These are phyloP conservation scores for Bradynema listronoti DNA, from an alignment of 1,140 invertebrate genomes.

Conservation along the genomic window DNA sequence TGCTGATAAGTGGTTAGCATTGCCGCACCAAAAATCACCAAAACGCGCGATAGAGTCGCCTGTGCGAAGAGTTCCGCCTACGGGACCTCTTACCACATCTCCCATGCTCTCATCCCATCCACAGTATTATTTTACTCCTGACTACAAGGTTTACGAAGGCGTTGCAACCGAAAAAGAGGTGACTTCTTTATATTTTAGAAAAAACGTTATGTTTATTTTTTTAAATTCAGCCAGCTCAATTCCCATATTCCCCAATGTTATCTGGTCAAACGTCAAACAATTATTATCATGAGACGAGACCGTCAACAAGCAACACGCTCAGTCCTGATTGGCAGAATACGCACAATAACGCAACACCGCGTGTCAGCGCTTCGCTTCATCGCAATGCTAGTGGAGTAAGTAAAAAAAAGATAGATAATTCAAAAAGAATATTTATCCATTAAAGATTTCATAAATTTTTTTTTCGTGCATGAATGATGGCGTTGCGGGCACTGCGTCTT, in stretches of 20 bases:
- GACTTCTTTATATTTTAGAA: background rate
- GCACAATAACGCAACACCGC: no score
- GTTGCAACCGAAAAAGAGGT: background rate
- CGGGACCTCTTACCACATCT: background rate
- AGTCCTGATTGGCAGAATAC: no score
- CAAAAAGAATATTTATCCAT: no score
- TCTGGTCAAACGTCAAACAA: background rate
- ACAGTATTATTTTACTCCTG: constrained; percentile 8
- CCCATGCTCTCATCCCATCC: background rate
- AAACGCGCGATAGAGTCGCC: background rate
- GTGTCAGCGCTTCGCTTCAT: no score
- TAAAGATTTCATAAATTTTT: no score
- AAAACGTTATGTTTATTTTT: background rate
- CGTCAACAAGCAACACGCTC: background rate
- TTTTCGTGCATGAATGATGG: no score
- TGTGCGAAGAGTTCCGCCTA: background rate
- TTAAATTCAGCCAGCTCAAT: background rate
- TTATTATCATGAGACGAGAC: background rate
- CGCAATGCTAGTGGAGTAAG: no score
- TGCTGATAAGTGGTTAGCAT: no score
- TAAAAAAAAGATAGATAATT: no score
- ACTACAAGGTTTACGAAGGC: background rate
- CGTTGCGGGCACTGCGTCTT: no score
- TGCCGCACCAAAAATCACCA: background rate
- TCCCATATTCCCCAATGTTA: background rate